These are phyloP conservation scores for Nomada fucata DNA, from an alignment of 2,888 invertebrate species.

Conservation along the genomic window DNA sequence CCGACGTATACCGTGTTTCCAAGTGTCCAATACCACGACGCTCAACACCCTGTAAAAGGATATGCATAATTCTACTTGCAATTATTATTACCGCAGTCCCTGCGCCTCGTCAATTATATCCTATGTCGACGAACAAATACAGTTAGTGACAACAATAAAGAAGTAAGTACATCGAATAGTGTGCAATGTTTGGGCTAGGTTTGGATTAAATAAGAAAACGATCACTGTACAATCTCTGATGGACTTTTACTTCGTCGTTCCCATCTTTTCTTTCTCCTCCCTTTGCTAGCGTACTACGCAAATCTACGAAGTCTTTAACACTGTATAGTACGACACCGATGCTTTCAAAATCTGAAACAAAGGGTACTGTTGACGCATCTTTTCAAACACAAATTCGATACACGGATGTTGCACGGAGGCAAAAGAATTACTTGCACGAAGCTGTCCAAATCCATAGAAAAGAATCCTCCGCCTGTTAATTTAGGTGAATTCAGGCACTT, in stretches of 20 bases:
- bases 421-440: conserved; percentile 8
- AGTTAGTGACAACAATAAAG: no score
- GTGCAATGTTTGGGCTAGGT: no score
- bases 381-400: neutral
- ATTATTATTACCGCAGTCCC: no score
- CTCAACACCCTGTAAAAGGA: no score
- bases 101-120: no score
- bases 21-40: no score
- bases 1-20: no score
- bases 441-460: conserved; percentile 2
- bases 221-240: no score
- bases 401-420: neutral
- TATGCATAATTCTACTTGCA: no score
- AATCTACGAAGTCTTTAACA: neutral
- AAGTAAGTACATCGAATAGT: no score
- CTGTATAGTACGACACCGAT: conserved; percentile 13
- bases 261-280: neutral
- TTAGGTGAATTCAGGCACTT: neutral
- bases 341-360: conserved; percentile 12
- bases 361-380: neutral
- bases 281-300: neutral
- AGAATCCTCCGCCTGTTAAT: conserved; percentile 3
- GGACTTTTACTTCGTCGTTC: neutral
- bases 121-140: no score
- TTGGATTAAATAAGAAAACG: no score